Conservation (phyloP, 2,888 invertebrate species). For the Pristionchus fissidentatus region DNA sequence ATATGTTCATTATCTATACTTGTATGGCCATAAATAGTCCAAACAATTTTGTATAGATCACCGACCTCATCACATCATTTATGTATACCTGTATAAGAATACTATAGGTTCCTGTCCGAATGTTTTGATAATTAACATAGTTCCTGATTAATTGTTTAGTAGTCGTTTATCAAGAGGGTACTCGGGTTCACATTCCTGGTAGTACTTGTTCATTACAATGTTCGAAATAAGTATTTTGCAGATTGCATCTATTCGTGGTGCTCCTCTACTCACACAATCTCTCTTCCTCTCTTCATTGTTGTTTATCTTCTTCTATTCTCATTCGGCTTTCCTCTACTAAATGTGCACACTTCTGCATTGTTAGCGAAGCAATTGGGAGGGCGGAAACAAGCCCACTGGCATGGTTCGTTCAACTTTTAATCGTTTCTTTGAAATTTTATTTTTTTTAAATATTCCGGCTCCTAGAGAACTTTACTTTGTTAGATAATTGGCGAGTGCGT, state of each 20-base stretch:
- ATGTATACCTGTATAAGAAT: too few relatives aligned
- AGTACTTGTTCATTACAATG: background rate
- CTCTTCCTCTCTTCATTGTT: slow-evolving; percentile 48
- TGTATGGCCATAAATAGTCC: background rate
- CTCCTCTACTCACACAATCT: slow-evolving; percentile 46
- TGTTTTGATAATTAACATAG: too few relatives aligned
- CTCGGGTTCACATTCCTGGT: too few relatives aligned
- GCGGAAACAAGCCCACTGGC: slow-evolving; percentile 39
- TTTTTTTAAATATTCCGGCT: too few relatives aligned
- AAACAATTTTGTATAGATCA: too few relatives aligned
- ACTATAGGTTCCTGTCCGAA: too few relatives aligned
- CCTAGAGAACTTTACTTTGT: too few relatives aligned
- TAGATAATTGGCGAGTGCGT: too few relatives aligned
- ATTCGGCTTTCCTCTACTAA: slow-evolving; percentile 54
- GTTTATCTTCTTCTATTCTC: slow-evolving; percentile 53
- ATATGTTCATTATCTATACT: background rate
- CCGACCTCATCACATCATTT: too few relatives aligned
- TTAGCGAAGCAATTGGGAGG: slow-evolving; percentile 30
- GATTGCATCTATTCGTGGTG: slow-evolving; percentile 32
- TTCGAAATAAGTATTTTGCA: background rate
- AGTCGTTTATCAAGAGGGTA: too few relatives aligned
- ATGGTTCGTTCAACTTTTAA: background rate
- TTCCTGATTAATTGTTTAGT: background rate
- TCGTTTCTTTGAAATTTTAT: too few relatives aligned
- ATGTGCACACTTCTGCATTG: slow-evolving; percentile 53